These are phyloP conservation scores for Drosophila asahinai DNA, from an alignment of 1,140 invertebrate genomes.

Conservation along the genomic window DNA sequence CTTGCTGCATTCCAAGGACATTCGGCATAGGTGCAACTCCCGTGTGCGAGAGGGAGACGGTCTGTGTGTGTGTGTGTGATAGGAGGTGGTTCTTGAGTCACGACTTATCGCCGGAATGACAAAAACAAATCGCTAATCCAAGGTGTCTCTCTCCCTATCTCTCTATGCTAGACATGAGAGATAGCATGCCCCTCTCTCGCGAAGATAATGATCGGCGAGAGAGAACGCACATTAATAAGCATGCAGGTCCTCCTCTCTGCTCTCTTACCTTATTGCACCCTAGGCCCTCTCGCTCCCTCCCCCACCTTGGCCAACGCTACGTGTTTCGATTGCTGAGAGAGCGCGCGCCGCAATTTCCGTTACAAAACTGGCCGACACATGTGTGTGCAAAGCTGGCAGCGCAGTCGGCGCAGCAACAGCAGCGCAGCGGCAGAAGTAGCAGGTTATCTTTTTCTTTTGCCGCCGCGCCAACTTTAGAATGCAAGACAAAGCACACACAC, in stretches of 20 bases:
- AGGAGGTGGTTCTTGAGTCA: conserved; percentile 22
- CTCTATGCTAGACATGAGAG: background rate
- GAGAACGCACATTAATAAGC: conserved; percentile 18
- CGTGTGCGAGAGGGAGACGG: background rate
- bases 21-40: conserved; percentile 31
- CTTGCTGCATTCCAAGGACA: conserved; percentile 61
- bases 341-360: conserved; percentile 65
- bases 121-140: conserved; percentile 21
- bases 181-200: background rate
- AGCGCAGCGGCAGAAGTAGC: conserved; percentile 24
- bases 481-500: conserved; percentile 30
- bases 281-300: conserved; percentile 8
- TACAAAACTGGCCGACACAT: conserved; percentile 75
- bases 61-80: background rate
- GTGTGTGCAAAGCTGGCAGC: conserved; percentile 33
- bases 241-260: conserved; percentile 13
- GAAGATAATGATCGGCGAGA: conserved; percentile 40
- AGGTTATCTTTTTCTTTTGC: conserved; percentile 44
- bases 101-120: conserved; percentile 12
- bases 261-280: conserved; percentile 15
- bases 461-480: conserved; percentile 63
- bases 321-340: conserved; percentile 61
- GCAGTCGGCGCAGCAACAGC: conserved; percentile 3
- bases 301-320: conserved; percentile 22
- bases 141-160: background rate